phyloP scores from a whole-genome alignment of 2,113 vertebrate species.

The Corythornis cristatus region DNA sequence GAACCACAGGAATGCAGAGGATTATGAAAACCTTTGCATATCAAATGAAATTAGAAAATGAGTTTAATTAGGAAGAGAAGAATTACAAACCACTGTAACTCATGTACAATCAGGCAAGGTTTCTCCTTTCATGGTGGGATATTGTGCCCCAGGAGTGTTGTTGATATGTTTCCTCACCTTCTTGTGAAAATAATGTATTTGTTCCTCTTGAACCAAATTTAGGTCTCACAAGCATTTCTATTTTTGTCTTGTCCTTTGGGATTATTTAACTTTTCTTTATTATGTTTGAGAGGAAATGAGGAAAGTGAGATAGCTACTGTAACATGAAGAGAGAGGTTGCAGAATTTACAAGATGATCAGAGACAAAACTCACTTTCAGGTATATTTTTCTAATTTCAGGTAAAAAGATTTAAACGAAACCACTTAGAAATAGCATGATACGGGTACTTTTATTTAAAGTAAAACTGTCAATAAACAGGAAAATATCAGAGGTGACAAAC shows the following conservation, averaged over 20 bases:
- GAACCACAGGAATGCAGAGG: background rate
- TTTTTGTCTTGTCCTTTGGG: background rate
- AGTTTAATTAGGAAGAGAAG: conserved; percentile 33
- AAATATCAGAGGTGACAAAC: background rate
- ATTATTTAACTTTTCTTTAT: background rate
- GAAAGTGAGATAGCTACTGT: background rate
- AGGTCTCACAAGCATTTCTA: background rate
- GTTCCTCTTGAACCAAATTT: background rate
- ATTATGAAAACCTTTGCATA: conserved; percentile 34
- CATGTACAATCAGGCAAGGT: conserved; percentile 20
- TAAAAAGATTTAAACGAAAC: background rate
- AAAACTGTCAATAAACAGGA: background rate
- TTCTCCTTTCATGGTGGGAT: background rate
- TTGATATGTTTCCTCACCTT: background rate
- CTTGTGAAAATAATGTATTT: background rate
- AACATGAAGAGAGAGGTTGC: background rate
- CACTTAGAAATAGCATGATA: background rate
- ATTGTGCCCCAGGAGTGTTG: background rate
- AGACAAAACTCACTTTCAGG: background rate
- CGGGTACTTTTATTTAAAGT: background rate
- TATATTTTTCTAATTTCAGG: background rate
- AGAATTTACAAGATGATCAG: background rate
- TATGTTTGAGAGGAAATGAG: background rate
- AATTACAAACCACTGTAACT: background rate
- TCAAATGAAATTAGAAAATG: conserved; percentile 48